Evolutionary conservation across 2,113 vertebrate species (phyloP).

Genomic region (Manacus vitellinus): DNA sequence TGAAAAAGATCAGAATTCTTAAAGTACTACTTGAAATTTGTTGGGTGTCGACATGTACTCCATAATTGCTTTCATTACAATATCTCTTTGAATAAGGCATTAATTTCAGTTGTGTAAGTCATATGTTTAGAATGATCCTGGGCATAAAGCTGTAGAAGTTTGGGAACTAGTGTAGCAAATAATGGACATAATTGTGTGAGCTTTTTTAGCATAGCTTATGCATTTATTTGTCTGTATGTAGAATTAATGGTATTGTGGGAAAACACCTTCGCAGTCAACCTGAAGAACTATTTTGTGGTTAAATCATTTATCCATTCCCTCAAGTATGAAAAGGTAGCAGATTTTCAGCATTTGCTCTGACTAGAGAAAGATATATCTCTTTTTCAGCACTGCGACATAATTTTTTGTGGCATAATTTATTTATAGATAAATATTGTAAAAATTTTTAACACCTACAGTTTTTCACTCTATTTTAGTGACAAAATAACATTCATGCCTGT

Average conservation of each 20-base stretch:
- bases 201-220: not conserved
- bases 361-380: not conserved
- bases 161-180: not conserved
- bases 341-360: not conserved
- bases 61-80: not conserved
- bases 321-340: not conserved
- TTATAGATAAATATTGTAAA: not conserved
- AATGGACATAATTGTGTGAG: not conserved
- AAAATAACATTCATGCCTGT: not conserved
- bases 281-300: not conserved
- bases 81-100: conserved; percentile 18
- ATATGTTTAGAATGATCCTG: not conserved
- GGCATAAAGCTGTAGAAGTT: not conserved
- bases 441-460: not conserved
- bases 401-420: not conserved
- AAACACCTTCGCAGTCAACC: not conserved
- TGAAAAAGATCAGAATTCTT: conserved; percentile 25
- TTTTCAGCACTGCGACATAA: not conserved
- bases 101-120: conserved; percentile 1
- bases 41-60: not conserved
- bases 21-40: not conserved
- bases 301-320: not conserved
- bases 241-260: not conserved
- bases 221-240: not conserved
- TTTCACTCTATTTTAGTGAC: not conserved